Conservation (phyloP, 1,140 invertebrate species). For the Lethrus apterus region DNA sequence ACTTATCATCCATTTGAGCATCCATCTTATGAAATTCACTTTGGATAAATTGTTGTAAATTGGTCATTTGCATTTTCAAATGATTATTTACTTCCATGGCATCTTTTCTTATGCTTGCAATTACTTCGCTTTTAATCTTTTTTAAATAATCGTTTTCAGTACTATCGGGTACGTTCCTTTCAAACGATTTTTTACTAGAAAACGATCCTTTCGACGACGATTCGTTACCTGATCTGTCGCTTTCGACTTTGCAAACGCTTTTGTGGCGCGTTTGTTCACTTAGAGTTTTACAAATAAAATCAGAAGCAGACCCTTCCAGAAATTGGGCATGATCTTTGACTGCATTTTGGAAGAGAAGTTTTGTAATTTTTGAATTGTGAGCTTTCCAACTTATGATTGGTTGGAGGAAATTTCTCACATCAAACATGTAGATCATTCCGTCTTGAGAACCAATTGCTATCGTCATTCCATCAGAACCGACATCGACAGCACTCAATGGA, state of each 20-base stretch:
- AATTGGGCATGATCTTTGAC: background rate
- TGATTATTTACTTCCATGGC: background rate
- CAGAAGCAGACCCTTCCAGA: background rate
- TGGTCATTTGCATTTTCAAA: constrained; percentile 3
- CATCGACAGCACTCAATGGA: constrained; percentile 20
- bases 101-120: background rate
- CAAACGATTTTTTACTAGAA: background rate
- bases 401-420: constrained; percentile 22
- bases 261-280: background rate
- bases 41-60: background rate
- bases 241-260: background rate
- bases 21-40: constrained; percentile 9
- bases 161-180: background rate
- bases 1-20: background rate
- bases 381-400: constrained; percentile 16
- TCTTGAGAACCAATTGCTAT: constrained; percentile 23
- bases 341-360: constrained; percentile 3
- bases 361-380: constrained; percentile 12
- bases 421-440: constrained; percentile 25
- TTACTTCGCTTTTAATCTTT: constrained; percentile 5
- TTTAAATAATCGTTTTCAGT: constrained; percentile 1
- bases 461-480: constrained; percentile 21
- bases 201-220: background rate
- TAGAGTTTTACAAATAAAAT: background rate
- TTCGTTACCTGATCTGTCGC: background rate